Evolutionary conservation across 23 tunicate species (phyloP), one percentile per base, ranked within the genome.

Genomic region (Corella eumyota): DNA sequence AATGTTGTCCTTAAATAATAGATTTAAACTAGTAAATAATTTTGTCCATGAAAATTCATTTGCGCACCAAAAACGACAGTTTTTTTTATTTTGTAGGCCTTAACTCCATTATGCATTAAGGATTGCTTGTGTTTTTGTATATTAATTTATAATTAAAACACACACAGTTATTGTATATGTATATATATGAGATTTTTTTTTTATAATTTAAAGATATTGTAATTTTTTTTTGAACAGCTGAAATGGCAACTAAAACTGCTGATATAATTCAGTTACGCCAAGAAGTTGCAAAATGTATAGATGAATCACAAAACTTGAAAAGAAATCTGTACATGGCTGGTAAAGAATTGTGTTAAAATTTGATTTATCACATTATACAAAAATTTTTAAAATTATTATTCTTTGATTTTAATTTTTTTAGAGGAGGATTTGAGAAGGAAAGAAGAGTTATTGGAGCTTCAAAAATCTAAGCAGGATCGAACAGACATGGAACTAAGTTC

Each of bases 361-460:
- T 40, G 15, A 40, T 40, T 40, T 40, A 19, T n/a, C 59, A 53
- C 7, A 9, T 53, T 13, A 22, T 40, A 40, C 48, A 40, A 9
- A 40, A 9, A 9, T 40, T 15, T 40, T 40, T 40, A 40, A 40
- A 40, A 15, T 44, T 44, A 15, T 44, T 44, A 15, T 11, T 44
- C 15, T 44, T 44, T 11, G 11, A 11, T 11, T 44, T 11, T 4
- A 33, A 3, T 30, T 49, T 20, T 38, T 58, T 6, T 67, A 84
- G 94, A 76, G 67, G 94, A 84, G 50, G 78, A 84, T 36, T 17
- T 84, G 9, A 60, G 73, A n/a, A 56, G 83, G 29, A 84, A 63
- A 76, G 83, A 76, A 45, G 94, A 84, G 49, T 48, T 84, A 19
- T 63, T 84, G 32, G 31, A 56, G 33, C 36, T 70, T 32, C 83